Percentiles rank a stretch among this genome's conserved stretches.
phyloP scores from a whole-genome alignment of 2,888 invertebrate species.

The Megastigmus dorsalis region DNA sequence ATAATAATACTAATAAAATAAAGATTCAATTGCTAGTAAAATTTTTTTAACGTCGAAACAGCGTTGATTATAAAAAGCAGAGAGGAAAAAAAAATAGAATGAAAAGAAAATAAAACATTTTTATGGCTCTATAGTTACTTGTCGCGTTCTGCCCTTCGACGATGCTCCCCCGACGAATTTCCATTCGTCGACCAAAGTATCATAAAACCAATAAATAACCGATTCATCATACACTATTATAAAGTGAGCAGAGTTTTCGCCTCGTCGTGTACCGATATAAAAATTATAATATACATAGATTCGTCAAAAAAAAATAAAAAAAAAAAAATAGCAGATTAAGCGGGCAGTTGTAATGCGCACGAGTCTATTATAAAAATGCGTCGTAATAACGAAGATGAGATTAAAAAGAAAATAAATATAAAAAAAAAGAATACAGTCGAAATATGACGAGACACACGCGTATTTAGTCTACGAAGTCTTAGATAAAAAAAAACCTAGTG shows the following conservation, averaged over 20 bases:
- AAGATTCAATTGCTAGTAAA: slow-evolving; percentile 23
- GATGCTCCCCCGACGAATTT: slow-evolving; percentile 11
- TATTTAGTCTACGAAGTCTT: slow-evolving; percentile 30
- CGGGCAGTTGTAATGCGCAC: background rate
- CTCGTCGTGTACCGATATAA: background rate
- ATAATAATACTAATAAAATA: background rate
- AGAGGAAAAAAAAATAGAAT: background rate
- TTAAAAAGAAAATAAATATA: background rate
- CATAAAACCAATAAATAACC: background rate
- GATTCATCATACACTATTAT: background rate
- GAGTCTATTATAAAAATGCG: slow-evolving; percentile 1
- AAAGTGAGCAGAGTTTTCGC: slow-evolving; percentile 22
- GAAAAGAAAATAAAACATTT: slow-evolving; percentile 15
- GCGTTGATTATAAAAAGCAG: background rate
- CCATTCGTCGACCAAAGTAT: slow-evolving; percentile 23
- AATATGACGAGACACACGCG: slow-evolving; percentile 11
- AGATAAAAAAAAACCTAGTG: slow-evolving; percentile 33
- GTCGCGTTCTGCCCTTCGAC: background rate
- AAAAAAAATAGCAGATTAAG: too few relatives aligned
- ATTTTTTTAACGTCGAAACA: slow-evolving; percentile 22
- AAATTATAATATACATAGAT: slow-evolving; percentile 1
- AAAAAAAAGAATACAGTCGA: background rate
- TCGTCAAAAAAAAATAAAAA: background rate
- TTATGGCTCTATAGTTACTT: slow-evolving; percentile 24
- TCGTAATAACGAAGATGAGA: background rate